Base-by-base conservation (phyloP, 1,140 invertebrate genomes). In the Ladona fulva region DNA sequence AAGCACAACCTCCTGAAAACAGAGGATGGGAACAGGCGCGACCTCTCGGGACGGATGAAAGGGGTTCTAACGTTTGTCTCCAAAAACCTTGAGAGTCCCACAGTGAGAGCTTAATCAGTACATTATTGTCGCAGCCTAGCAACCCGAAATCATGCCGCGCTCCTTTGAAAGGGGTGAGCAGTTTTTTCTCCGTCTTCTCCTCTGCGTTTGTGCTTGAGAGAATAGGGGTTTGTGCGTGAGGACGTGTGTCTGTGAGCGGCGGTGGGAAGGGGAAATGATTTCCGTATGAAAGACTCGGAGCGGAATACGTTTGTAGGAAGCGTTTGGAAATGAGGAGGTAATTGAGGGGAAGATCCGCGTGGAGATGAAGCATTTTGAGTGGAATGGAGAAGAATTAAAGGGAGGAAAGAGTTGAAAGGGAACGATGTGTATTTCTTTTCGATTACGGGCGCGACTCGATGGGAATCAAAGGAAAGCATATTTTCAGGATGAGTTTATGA, bases 81-180 rank as follows among this genome's bases (percentile, higher is more conserved):
- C 52, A 22, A 66, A 66, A 66, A 66, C 52, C 52, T 66, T 66
- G 52, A 22, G 16, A 66, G 52, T 66, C 52, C 52, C 52, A 12
- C 29, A 66, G 52, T 12, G 52, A 66, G 3, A 66, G 52, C 52
- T 16, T 66, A 66, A 66, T 66, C 52, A 66, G 52, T 5, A 12
- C 52, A 66, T 66, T 66, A 66, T 66, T 66, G 52, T 66, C 52
- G n/a, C 52, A 19, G 52, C 52, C 52, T 66, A 66, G 52, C 52
- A 66, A 66, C 52, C 52, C 52, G 12, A 66, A 66, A 66, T 66
- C 52, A 66, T 66, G 52, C 52, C 3, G 12, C 52, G 12, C n/a
- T 22, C 52, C 52, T 66, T 66, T 66, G 52, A 66, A 12, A 66
- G n/a, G 52, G 14, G 12, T 66, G 44, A 10, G 44, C 44, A 19